Evolutionary conservation across 2,888 invertebrate genomes (phyloP), one percentile per base, ranked within the genome.

Genomic region (Orchesellides sinensis): DNA sequence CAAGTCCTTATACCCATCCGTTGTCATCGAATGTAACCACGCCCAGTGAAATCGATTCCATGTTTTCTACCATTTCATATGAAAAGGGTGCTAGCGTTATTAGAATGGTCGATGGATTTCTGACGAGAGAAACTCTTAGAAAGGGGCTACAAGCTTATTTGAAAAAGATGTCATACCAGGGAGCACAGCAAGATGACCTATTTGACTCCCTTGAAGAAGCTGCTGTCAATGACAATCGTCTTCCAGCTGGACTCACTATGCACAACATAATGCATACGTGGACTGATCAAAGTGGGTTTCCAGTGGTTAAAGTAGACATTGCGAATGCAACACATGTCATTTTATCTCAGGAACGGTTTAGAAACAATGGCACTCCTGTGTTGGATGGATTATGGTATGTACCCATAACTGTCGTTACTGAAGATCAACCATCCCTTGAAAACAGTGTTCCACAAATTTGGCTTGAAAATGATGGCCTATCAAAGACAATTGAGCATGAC

Each of bases 11-110:
- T 10, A 65, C 75, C 0, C 85, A 85, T 61, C 84, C 85, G 0
- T n/a, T 85, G 1, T 59, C 72, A 0, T 29, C 61, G 14, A 79
- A 90, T 0, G 92, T 93, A 0, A 91, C 91, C 10, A 72, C 63
- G 17, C 84, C 66, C 1, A 59, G 52, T 17, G 73, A 72, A 56
- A 61, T 75, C 21, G 84, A 72, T 3, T 90, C 89, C 0, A 93
- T 73, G 66, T 85, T 85, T 23, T 69, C 73, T 12, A 61, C 59
- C 19, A 83, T 85, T 56, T 80, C 85, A 6, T 85, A 85, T 40
- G 83, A 85, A 35, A 85, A 85, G 63, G 85, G 84, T 12, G 81
- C 72, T 10, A 59, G 73, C 2, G 29, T 84, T 19, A 27, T 77
- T 10, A 27, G 87, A 65, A 88, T 88, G 88, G 74, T 83, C 17